Percentiles rank a stretch among this genome's conserved stretches.
These are phyloP conservation scores for Castor canadensis DNA, from an alignment of 2,113 vertebrate genomes.

Conservation along the genomic window DNA sequence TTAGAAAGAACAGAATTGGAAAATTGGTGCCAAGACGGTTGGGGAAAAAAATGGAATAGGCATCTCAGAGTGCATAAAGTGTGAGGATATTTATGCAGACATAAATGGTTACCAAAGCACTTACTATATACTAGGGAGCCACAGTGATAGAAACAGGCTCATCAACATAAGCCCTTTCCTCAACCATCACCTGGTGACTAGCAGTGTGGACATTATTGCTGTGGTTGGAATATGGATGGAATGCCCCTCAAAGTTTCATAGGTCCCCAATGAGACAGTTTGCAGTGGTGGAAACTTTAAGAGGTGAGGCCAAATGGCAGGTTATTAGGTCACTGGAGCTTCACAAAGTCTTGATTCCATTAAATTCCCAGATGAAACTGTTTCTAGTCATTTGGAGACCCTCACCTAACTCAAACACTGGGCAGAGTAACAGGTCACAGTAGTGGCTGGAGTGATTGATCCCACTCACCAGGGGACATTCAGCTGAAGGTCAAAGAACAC, in stretches of 20 bases:
- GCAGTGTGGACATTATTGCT: background rate
- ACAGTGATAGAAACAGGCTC: background rate
- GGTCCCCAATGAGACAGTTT: too few relatives aligned
- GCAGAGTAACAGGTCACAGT: too few relatives aligned
- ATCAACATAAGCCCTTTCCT: too few relatives aligned
- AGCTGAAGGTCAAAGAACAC: background rate
- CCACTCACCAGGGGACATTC: too few relatives aligned
- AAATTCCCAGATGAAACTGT: background rate
- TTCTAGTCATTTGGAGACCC: background rate
- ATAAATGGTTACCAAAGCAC: too few relatives aligned
- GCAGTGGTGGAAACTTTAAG: background rate
- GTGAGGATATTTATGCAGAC: too few relatives aligned
- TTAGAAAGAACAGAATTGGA: background rate
- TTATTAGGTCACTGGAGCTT: too few relatives aligned
- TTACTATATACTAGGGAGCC: too few relatives aligned
- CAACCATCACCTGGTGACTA: background rate
- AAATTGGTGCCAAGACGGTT: background rate
- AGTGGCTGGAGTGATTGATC: background rate
- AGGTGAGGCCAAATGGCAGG: background rate
- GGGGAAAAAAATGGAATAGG: background rate
- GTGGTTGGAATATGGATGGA: background rate
- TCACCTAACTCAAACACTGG: too few relatives aligned
- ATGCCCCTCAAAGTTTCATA: background rate
- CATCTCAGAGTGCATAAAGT: background rate
- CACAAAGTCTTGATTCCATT: background rate